These are phyloP conservation scores for Troides helena DNA, from an alignment of 2,888 invertebrate genomes.

Conservation along the genomic window DNA sequence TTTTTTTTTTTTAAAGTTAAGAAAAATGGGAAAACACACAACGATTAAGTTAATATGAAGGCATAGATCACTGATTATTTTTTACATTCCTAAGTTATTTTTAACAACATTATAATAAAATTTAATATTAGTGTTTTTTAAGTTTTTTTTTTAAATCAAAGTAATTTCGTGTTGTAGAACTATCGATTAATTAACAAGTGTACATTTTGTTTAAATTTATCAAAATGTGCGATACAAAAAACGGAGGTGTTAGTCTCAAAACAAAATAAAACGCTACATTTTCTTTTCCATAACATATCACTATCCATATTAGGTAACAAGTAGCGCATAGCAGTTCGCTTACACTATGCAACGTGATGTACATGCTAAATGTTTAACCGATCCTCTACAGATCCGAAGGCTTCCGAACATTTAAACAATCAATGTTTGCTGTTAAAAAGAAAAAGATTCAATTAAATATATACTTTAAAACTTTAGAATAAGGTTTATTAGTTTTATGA, in stretches of 20 bases:
- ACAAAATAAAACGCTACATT: slow-evolving; percentile 14
- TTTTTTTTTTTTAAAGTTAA: too few relatives aligned
- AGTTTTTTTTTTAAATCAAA: too few relatives aligned
- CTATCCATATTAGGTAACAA: slow-evolving; percentile 53
- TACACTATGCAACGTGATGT: slow-evolving; percentile 41
- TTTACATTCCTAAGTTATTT: too few relatives aligned
- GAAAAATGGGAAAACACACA: too few relatives aligned
- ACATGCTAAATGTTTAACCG: slow-evolving; percentile 40
- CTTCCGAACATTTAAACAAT: slow-evolving; percentile 46
- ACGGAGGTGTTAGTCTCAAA: not conserved
- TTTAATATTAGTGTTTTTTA: too few relatives aligned
- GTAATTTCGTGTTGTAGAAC: too few relatives aligned
- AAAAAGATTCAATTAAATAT: not conserved
- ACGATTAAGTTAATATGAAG: too few relatives aligned
- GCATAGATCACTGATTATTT: too few relatives aligned
- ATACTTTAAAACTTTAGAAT: slow-evolving; percentile 7
- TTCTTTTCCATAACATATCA: slow-evolving; percentile 27
- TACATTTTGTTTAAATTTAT: too few relatives aligned
- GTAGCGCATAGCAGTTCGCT: slow-evolving; percentile 44
- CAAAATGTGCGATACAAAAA: too few relatives aligned
- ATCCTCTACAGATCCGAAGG: slow-evolving; percentile 38
- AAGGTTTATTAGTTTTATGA: slow-evolving; percentile 31
- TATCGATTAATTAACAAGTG: too few relatives aligned
- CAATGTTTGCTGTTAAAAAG: slow-evolving; percentile 40
- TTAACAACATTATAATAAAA: too few relatives aligned